Evolutionary conservation across 2,888 invertebrate genomes (phyloP), one percentile per base, ranked within the genome.

Genomic region (Eupithecia pulchellata): DNA sequence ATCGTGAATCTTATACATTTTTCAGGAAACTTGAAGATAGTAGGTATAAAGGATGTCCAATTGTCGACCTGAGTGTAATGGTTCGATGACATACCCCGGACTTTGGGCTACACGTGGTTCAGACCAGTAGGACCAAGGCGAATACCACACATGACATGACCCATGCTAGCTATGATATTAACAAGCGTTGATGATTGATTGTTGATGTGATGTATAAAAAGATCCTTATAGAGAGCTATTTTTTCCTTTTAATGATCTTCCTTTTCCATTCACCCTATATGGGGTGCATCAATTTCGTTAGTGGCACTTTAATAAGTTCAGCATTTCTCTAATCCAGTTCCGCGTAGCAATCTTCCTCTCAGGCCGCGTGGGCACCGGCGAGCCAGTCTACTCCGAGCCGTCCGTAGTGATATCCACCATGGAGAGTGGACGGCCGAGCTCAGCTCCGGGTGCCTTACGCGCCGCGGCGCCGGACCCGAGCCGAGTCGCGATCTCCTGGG

Each of bases 401-500:
- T 97, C 97, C 72, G 96, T 96, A 0, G 96, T 97, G 63, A 97
- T 97, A 81, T 96, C 96, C 72, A 98, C 98, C 0, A 89, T 96
- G 55, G 95, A 97, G 6, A 95, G 95, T 70, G 98, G 97, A 42
- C 94, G 95, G 64, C 98, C 98, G 17, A 95, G 96, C 77, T 98
- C 97, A 0, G 95, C 97, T 30, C 97, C 98, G 8, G 92, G 95
- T 73, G 96, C 97, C 76, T 95, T 97, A 78, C 95, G 96, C 78
- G 96, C 97, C 27, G 96, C 97, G 69, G 96, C 98, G 4, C 96
- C 98, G 68, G 98, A 98, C 89, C 95, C 97, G 65, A 96, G 96
- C 79, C 96, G 98, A 79, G 96, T 98, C 74, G 97, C 97, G 76
- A 96, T 99, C 73, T 97, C 97, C 81, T 99, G 98, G 98, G 96